These are phyloP conservation scores for Xylocopa sonorina DNA, from an alignment of 1,140 invertebrate species.

Conservation along the genomic window DNA sequence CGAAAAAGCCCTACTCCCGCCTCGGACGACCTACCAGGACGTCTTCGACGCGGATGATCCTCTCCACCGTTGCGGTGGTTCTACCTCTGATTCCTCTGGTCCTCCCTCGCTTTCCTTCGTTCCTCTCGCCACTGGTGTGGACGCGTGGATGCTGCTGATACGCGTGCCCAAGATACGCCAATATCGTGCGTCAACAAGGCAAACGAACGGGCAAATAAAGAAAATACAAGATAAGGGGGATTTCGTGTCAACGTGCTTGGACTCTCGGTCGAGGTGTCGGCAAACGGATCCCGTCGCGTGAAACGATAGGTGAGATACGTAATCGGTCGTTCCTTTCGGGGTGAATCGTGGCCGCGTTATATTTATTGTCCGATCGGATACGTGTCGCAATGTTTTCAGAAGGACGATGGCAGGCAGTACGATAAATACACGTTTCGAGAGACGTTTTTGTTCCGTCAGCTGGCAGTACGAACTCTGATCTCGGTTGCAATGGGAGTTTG, in stretches of 20 bases:
- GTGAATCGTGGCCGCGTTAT: too few relatives aligned
- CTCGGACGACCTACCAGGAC: conserved; percentile 40
- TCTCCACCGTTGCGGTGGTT: conserved; percentile 52
- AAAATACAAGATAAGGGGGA: conserved; percentile 65
- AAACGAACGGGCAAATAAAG: conserved; percentile 74
- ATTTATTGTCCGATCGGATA: too few relatives aligned
- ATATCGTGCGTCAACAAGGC: conserved; percentile 78
- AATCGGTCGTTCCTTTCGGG: too few relatives aligned
- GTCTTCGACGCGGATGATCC: conserved; percentile 39
- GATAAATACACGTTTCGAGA: too few relatives aligned
- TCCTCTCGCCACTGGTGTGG: conserved; percentile 33
- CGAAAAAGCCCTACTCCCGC: conserved; percentile 9
- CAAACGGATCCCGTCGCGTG: conserved; percentile 14
- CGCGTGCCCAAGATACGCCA: conserved; percentile 74
- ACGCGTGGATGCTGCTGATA: conserved; percentile 51
- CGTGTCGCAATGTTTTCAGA: too few relatives aligned
- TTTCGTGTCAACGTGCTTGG: conserved; percentile 22
- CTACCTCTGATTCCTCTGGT: conserved; percentile 29
- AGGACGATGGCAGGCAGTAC: too few relatives aligned
- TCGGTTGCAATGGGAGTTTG: too few relatives aligned
- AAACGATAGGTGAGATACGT: too few relatives aligned
- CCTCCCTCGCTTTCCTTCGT: conserved; percentile 24
- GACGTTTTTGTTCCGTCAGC: too few relatives aligned
- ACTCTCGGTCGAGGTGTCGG: conserved; percentile 48
- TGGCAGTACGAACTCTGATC: too few relatives aligned